These are phyloP conservation scores for Lithophane ornitopus DNA, from an alignment of 2,888 invertebrate species.

Conservation along the genomic window DNA sequence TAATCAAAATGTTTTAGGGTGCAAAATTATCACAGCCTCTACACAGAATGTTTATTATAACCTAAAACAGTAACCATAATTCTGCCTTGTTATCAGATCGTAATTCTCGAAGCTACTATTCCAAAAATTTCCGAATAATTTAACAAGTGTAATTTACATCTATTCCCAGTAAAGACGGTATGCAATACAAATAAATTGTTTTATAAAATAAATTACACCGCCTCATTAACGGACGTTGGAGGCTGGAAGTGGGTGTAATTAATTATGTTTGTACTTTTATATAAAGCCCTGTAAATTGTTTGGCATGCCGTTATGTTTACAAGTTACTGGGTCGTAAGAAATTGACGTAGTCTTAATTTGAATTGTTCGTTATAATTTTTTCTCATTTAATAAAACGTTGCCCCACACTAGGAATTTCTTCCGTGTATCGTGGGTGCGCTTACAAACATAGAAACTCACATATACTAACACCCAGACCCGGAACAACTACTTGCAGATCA, in stretches of 20 bases:
- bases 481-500: no score
- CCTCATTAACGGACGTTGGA: slow-evolving; percentile 74
- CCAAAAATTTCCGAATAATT: slow-evolving; percentile 63
- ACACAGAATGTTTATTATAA: slow-evolving; percentile 51
- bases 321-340: slow-evolving; percentile 36
- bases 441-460: no score
- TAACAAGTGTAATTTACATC: slow-evolving; percentile 54
- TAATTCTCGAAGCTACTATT: slow-evolving; percentile 49
- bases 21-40: slow-evolving; percentile 32
- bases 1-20: not conserved
- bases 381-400: no score
- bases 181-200: slow-evolving; percentile 73
- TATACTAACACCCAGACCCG: no score
- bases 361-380: slow-evolving; percentile 1
- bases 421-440: no score
- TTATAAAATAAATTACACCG: slow-evolving; percentile 76
- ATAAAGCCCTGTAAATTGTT: slow-evolving; percentile 66
- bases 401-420: no score
- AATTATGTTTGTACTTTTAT: slow-evolving; percentile 78
- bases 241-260: slow-evolving; percentile 72
- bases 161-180: slow-evolving; percentile 48
- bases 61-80: slow-evolving; percentile 54
- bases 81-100: slow-evolving; percentile 58
- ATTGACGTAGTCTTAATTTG: slow-evolving; percentile 24
- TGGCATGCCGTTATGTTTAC: slow-evolving; percentile 44